Base-by-base conservation (phyloP, 2,888 invertebrate genomes). In the Phengaris alcon region DNA sequence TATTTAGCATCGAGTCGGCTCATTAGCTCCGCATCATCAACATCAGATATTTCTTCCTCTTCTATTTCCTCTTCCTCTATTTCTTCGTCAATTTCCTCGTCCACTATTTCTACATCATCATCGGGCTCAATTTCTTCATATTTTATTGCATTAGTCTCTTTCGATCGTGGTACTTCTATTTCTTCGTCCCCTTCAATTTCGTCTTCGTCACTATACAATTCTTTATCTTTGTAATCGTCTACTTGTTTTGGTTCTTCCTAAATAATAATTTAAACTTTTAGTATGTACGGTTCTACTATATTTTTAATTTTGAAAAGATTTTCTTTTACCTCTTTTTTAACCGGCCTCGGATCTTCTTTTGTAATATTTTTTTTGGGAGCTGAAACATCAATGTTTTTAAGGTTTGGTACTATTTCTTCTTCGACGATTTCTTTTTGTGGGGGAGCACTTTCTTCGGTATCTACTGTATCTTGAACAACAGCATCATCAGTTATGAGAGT, bases 1-100 rank as follows among this genome's bases (percentile, higher is more conserved):
- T 96, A 96, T 93, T 96, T 96, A 48, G 95, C 95, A 84, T 96
- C 96, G 76, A 96, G 88, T 79, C 96, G 94, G 82, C 91, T 95
- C 81, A 96, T 91, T 72, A 96, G 88, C 78, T 96, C 96, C 7
- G 94, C 94, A 83, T 96, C 96, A 83, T 96, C 96, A 1, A 95
- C 95, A 80, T 96, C 95, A 0, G 95, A 95, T 79, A 94, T 92
- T 75, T 94, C 93, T 77, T 94, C 93, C 77, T 94, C 93, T 2
- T 93, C 93, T 74, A 90, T 91, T 73, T 90, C 91, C 68, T 94
- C 94, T 22, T 80, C 91, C 51, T 93, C 91, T 15, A 92, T 87
- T 79, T 94, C 94, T 79, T 93, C 92, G 46, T 91, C 91, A 44
- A 93, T 88, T 78, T 93, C 92, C 12, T 90, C 90, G 57, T 90